Conservation (phyloP, 2,113 vertebrate species). For the Origma solitaria region DNA sequence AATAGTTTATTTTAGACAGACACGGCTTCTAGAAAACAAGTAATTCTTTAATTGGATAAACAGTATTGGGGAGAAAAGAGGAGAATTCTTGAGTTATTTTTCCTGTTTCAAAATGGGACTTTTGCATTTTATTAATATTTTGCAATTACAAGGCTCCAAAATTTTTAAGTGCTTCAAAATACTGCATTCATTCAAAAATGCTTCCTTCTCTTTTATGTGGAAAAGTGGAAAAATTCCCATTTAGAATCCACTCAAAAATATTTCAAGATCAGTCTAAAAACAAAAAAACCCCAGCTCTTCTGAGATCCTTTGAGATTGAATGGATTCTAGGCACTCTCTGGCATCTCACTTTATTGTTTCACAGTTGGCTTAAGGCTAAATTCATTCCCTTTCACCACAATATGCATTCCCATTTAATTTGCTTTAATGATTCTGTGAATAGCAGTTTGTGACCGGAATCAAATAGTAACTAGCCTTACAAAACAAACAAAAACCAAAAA, state of each 20-base stretch:
- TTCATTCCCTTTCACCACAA: not conserved
- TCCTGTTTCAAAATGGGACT: not conserved
- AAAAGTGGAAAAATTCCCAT: not conserved
- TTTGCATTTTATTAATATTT: not conserved
- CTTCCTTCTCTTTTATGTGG: not conserved
- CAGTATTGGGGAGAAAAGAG: not conserved
- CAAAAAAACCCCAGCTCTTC: not conserved
- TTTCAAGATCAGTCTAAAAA: not conserved
- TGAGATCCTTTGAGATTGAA: not conserved
- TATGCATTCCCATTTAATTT: not conserved
- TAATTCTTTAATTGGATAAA: not conserved
- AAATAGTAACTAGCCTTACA: not conserved
- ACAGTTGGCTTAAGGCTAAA: not conserved
- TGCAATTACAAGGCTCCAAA: not conserved
- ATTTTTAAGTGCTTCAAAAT: not conserved
- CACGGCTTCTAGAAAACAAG: not conserved
- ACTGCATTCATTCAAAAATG: not conserved
- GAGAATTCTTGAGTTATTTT: not conserved
- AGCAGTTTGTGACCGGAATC: not conserved
- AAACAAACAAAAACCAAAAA: not conserved
- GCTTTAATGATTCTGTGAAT: not conserved
- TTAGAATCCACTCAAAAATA: not conserved
- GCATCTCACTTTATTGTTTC: not conserved
- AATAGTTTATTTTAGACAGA: not conserved
- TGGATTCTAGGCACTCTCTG: not conserved